A percentile compares a stretch with the other conserved stretches of the same genome.
These are phyloP conservation scores for Melanostoma scalare DNA, from an alignment of 2,888 invertebrate genomes.

Conservation along the genomic window DNA sequence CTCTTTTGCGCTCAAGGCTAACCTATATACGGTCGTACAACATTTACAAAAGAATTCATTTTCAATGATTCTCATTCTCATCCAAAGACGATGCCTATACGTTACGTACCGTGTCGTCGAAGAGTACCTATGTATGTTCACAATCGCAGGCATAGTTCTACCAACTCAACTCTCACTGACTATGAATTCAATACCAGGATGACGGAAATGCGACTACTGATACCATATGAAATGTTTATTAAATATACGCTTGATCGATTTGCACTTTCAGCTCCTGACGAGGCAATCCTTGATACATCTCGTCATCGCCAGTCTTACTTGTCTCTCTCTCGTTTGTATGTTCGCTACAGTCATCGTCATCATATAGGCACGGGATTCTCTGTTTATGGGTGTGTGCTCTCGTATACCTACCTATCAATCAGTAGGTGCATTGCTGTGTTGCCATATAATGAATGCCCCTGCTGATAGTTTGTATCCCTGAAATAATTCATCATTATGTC, in stretches of 20 bases:
- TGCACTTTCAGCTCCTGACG: conserved; percentile 54
- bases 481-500: conserved; percentile 69
- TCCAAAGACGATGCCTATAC: not conserved
- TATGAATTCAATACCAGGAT: not conserved
- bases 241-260: conserved; percentile 69
- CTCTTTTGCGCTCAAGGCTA: conserved; percentile 55
- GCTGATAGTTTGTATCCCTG: conserved; percentile 38
- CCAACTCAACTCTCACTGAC: conserved; percentile 5
- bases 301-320: not conserved
- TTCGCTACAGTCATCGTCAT: conserved; percentile 14
- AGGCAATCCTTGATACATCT: conserved; percentile 45
- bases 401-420: conserved; percentile 3
- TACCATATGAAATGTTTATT: conserved; percentile 66
- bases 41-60: conserved; percentile 64
- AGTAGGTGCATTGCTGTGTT: conserved; percentile 4
- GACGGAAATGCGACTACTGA: conserved; percentile 34
- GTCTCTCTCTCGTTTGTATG: conserved; percentile 2
- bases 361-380: not conserved
- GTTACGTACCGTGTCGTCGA: no score
- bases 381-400: no score
- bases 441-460: conserved; percentile 36
- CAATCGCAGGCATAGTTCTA: not conserved
- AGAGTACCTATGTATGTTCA: no score
- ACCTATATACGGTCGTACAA: conserved; percentile 22
- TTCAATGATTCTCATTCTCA: conserved; percentile 53